phyloP scores from a whole-genome alignment of 2,113 vertebrate genomes.

The Gopherus evgoodei region DNA sequence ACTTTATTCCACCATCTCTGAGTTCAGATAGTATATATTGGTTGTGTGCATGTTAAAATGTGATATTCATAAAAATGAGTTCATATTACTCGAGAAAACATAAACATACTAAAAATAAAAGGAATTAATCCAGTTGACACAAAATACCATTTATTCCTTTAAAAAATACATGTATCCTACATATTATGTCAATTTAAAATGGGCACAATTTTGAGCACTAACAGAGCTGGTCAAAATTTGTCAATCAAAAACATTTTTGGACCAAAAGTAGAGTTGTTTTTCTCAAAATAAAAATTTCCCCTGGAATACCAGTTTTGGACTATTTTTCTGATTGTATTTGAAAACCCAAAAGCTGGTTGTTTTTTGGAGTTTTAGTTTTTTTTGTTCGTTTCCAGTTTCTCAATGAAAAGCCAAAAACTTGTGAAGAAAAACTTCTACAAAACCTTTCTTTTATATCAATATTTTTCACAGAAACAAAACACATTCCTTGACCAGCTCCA shows the following conservation, averaged over 20 bases:
- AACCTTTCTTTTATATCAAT: slow-evolving; percentile 7
- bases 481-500: neutral
- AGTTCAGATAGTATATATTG: neutral
- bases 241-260: slow-evolving; percentile 29
- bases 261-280: neutral
- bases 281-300: slow-evolving; percentile 51
- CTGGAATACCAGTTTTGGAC: slow-evolving; percentile 22
- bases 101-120: slow-evolving; percentile 33
- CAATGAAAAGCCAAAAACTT: slow-evolving; percentile 44
- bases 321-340: slow-evolving; percentile 40
- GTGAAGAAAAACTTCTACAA: neutral
- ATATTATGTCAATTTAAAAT: neutral
- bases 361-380: no score
- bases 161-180: slow-evolving; percentile 43
- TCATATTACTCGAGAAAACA: neutral
- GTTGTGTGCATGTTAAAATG: neutral
- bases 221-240: slow-evolving; percentile 20
- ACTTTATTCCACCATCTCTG: neutral
- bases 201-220: neutral
- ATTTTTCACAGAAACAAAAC: neutral
- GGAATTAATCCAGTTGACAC: slow-evolving; percentile 52
- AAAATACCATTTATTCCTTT: slow-evolving; percentile 30
- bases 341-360: slow-evolving; percentile 36
- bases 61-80: neutral
- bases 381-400: slow-evolving; percentile 31